Percentiles rank a stretch among this genome's conserved stretches.
Conservation (phyloP, 2,113 vertebrate species). For the Anthoscopus minutus region DNA sequence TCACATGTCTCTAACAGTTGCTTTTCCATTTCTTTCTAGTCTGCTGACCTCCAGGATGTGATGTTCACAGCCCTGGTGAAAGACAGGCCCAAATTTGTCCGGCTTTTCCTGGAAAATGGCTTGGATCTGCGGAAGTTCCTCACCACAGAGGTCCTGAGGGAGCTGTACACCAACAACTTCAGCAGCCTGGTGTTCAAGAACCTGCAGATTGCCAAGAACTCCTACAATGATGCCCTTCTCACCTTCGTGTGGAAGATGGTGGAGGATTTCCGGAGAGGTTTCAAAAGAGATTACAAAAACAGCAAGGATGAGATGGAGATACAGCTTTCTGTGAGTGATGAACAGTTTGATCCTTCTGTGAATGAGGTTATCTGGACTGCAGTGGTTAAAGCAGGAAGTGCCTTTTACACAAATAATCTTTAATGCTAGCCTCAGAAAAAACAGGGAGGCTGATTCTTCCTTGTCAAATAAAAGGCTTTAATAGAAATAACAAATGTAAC, state of each 20-base stretch:
- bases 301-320: slow-evolving; percentile 69
- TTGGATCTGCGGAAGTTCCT: slow-evolving; percentile 86
- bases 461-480: background rate
- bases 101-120: slow-evolving; percentile 89
- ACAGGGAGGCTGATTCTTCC: background rate
- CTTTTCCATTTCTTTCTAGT: slow-evolving; percentile 66
- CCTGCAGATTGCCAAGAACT: slow-evolving; percentile 79
- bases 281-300: slow-evolving; percentile 71
- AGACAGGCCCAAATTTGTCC: slow-evolving; percentile 89
- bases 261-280: slow-evolving; percentile 71
- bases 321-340: slow-evolving; percentile 55
- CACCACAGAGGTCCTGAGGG: slow-evolving; percentile 75
- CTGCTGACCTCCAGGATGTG: slow-evolving; percentile 85
- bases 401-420: background rate
- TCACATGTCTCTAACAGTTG: background rate
- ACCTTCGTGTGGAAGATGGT: slow-evolving; percentile 79
- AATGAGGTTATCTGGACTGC: background rate
- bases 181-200: slow-evolving; percentile 81
- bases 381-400: background rate
- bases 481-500: background rate
- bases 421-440: background rate
- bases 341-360: background rate
- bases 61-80: slow-evolving; percentile 90
- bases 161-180: slow-evolving; percentile 83
- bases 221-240: slow-evolving; percentile 75